A percentile compares a stretch with the other conserved stretches of the same genome.
These are phyloP conservation scores for Drosophila stalkeri DNA, from an alignment of 2,888 invertebrate genomes.

Conservation along the genomic window DNA sequence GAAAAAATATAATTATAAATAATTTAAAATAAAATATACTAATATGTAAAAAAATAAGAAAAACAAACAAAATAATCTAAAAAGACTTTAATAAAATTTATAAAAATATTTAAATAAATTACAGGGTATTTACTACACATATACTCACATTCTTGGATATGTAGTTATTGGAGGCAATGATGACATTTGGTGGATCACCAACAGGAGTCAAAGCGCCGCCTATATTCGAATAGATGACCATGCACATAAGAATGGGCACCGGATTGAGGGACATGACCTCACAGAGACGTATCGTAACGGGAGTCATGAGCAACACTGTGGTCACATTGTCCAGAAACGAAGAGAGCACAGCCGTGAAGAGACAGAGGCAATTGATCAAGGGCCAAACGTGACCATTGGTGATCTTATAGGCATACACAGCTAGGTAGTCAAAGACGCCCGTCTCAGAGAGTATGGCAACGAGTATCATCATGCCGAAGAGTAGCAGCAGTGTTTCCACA, in stretches of 20 bases:
- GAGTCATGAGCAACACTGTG: slow-evolving; percentile 91
- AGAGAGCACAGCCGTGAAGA: slow-evolving; percentile 89
- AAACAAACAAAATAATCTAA: too few relatives aligned
- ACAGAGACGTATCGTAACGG: slow-evolving; percentile 92
- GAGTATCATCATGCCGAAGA: slow-evolving; percentile 93
- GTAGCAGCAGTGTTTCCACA: slow-evolving; percentile 88
- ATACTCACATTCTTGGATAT: slow-evolving; percentile 84
- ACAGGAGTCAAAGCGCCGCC: slow-evolving; percentile 96
- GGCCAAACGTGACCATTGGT: slow-evolving; percentile 91
- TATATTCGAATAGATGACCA: slow-evolving; percentile 95
- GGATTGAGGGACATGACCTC: slow-evolving; percentile 96
- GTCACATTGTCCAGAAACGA: slow-evolving; percentile 93
- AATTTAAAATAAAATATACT: too few relatives aligned
- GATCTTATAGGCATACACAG: slow-evolving; percentile 89
- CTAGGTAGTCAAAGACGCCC: slow-evolving; percentile 91
- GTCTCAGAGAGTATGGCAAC: slow-evolving; percentile 92
- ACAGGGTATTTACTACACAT: neutral
- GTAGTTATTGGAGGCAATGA: slow-evolving; percentile 85
- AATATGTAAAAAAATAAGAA: too few relatives aligned
- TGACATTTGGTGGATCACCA: slow-evolving; percentile 92
- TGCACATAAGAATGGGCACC: slow-evolving; percentile 93
- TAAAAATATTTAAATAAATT: neutral
- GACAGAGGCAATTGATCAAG: slow-evolving; percentile 89
- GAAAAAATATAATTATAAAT: too few relatives aligned
- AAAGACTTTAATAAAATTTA: too few relatives aligned